These are phyloP conservation scores for Gastrophysa polygoni DNA, from an alignment of 2,888 invertebrate genomes.

Conservation along the genomic window DNA sequence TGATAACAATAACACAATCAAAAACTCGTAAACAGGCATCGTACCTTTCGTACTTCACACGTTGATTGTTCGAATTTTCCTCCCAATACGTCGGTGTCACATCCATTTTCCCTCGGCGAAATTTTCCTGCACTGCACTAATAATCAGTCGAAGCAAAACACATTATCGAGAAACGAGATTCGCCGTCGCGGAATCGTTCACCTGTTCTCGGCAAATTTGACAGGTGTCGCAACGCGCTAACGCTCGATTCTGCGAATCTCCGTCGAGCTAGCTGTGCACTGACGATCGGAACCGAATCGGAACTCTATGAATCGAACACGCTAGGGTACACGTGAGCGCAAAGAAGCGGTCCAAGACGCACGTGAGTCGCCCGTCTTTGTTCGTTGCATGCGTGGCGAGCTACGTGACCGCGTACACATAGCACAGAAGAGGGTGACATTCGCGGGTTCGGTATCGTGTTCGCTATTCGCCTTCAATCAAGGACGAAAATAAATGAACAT, in stretches of 20 bases:
- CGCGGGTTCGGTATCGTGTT: too few relatives aligned
- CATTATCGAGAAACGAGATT: neutral
- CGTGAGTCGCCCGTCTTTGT: slow-evolving; percentile 29
- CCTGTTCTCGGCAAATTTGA: slow-evolving; percentile 40
- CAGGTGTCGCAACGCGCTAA: slow-evolving; percentile 38
- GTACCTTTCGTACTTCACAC: slow-evolving; percentile 64
- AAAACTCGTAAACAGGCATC: slow-evolving; percentile 33
- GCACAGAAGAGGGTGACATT: too few relatives aligned
- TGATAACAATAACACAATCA: neutral
- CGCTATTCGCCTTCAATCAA: too few relatives aligned
- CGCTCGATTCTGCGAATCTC: slow-evolving; percentile 24
- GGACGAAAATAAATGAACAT: too few relatives aligned
- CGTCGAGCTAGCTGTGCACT: slow-evolving; percentile 43
- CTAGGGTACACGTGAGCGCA: slow-evolving; percentile 52
- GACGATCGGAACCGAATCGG: slow-evolving; percentile 38
- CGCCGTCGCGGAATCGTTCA: slow-evolving; percentile 24
- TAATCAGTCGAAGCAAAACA: slow-evolving; percentile 2
- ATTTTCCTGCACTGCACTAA: slow-evolving; percentile 10
- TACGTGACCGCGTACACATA: slow-evolving; percentile 39
- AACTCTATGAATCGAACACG: too few relatives aligned
- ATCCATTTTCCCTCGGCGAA: slow-evolving; percentile 46
- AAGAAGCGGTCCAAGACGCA: slow-evolving; percentile 32
- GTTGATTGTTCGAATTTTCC: slow-evolving; percentile 60
- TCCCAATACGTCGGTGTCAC: slow-evolving; percentile 62
- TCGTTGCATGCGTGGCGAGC: slow-evolving; percentile 26